Evolutionary conservation across 2,888 invertebrate genomes (phyloP).

Genomic region (Eutolmus rufibarbis): DNA sequence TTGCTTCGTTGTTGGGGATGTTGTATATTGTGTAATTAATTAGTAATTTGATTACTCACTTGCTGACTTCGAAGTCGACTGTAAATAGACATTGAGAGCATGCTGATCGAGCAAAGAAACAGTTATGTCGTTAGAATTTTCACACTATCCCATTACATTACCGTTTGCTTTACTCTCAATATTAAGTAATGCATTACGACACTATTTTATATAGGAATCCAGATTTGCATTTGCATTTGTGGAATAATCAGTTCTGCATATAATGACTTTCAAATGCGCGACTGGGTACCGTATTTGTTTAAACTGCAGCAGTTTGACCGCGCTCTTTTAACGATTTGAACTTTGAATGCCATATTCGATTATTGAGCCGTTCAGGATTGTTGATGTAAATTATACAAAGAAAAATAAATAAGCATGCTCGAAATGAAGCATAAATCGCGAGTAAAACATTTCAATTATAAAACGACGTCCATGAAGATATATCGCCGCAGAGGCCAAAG

Average conservation of each 20-base stretch:
- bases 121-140: background rate
- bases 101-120: background rate
- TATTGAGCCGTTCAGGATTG: background rate
- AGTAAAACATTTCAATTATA: conserved; percentile 20
- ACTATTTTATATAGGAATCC: background rate
- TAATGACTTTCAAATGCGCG: background rate
- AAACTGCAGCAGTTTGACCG: background rate
- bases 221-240: background rate
- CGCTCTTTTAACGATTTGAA: background rate
- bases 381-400: background rate
- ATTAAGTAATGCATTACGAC: background rate
- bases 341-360: background rate
- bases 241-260: background rate
- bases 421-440: background rate
- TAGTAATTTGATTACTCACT: no score
- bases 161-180: background rate
- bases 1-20: no score
- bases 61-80: no score
- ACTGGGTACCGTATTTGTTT: background rate
- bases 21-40: no score
- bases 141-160: background rate
- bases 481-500: conserved; percentile 11
- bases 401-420: background rate
- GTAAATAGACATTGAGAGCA: background rate
- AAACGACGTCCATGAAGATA: conserved; percentile 7